These are phyloP conservation scores for Thera obeliscata DNA, from an alignment of 2,888 invertebrate genomes.

Conservation along the genomic window DNA sequence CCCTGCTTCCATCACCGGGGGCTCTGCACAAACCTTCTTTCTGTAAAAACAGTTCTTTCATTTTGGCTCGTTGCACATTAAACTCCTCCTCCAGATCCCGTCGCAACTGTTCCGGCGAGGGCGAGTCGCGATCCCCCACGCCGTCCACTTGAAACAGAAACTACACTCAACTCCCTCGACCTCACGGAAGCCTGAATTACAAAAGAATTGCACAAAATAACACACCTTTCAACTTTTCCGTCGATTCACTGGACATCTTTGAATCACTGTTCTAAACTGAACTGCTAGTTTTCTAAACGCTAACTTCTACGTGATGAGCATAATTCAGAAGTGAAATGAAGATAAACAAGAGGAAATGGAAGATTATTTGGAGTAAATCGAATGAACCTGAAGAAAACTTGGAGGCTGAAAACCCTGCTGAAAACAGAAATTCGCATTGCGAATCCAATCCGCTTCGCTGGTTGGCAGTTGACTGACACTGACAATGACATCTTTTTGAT, in stretches of 20 bases:
- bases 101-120: constrained; percentile 57
- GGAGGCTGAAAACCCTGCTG: too few species aligned
- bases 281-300: constrained; percentile 10
- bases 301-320: constrained; percentile 40
- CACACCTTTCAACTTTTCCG: constrained; percentile 69
- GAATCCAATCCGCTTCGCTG: background rate
- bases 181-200: constrained; percentile 51
- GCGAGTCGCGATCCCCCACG: constrained; percentile 52
- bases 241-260: constrained; percentile 67
- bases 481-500: too few species aligned
- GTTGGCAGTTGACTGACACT: background rate
- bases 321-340: constrained; percentile 30
- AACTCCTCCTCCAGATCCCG: constrained; percentile 92
- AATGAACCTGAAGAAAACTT: constrained; percentile 7
- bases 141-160: constrained; percentile 79
- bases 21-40: constrained; percentile 91
- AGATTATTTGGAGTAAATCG: constrained; percentile 8
- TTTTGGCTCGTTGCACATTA: constrained; percentile 94
- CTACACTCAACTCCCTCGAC: constrained; percentile 70
- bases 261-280: constrained; percentile 25
- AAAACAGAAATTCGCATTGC: constrained; percentile 6
- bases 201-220: constrained; percentile 55
- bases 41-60: constrained; percentile 96
- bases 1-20: constrained; percentile 41
- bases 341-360: constrained; percentile 9